These are phyloP conservation scores for Apocrypta bakeri DNA, from an alignment of 1,140 invertebrate species.

Conservation along the genomic window DNA sequence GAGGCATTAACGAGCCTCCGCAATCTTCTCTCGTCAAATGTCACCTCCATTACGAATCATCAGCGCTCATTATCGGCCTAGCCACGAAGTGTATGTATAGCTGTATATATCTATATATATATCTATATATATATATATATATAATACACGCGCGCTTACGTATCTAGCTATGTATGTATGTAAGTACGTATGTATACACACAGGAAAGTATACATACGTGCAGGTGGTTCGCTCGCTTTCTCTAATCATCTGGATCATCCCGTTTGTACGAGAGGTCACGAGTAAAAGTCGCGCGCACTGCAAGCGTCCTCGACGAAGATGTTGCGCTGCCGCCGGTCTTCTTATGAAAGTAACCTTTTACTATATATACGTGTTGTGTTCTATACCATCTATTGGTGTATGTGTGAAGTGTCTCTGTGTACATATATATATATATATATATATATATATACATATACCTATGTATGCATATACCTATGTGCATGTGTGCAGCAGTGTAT, in stretches of 20 bases:
- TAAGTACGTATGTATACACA: no score
- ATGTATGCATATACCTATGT: no score
- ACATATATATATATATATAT: not conserved
- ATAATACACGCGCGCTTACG: no score
- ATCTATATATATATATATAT: no score
- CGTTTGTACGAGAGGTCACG: slow-evolving; percentile 36
- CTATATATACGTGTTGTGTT: no score
- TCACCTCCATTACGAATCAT: slow-evolving; percentile 39
- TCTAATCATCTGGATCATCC: slow-evolving; percentile 41
- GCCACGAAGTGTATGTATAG: not conserved
- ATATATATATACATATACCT: no score
- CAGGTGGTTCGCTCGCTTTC: slow-evolving; percentile 13
- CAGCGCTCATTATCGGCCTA: slow-evolving; percentile 33
- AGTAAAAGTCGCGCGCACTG: slow-evolving; percentile 22
- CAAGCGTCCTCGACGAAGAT: slow-evolving; percentile 15
- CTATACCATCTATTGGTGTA: no score
- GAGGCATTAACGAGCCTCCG: slow-evolving; percentile 29
- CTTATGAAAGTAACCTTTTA: slow-evolving; percentile 24
- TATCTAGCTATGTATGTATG: no score
- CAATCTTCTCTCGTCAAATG: slow-evolving; percentile 40
- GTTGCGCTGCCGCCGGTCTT: not conserved
- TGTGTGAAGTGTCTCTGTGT: no score
- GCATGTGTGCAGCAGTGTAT: no score
- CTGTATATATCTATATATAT: not conserved
- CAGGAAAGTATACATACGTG: no score